Evolutionary conservation across 2,888 invertebrate species (phyloP).

Genomic region (Drosophila pegasa): DNA sequence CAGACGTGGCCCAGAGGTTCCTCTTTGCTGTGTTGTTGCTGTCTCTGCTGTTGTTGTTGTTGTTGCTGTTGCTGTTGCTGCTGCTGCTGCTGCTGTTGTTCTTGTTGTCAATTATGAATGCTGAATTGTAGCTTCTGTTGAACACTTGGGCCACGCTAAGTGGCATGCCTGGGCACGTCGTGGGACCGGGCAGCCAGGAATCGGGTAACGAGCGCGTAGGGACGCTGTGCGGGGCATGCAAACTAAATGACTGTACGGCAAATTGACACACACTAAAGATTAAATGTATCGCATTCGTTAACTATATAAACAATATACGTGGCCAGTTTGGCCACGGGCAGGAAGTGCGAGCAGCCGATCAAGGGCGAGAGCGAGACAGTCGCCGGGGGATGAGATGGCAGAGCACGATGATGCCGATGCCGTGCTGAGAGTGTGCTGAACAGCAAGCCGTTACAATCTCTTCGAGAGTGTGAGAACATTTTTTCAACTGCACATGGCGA

Average conservation of each 20-base stretch:
- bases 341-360: slow-evolving; percentile 63
- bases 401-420: slow-evolving; percentile 52
- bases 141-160: slow-evolving; percentile 80
- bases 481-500: slow-evolving; percentile 83
- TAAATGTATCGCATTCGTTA: slow-evolving; percentile 82
- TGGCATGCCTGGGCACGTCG: slow-evolving; percentile 79
- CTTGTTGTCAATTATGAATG: slow-evolving; percentile 78
- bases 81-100: slow-evolving; percentile 46
- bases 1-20: slow-evolving; percentile 59
- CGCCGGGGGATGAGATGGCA: slow-evolving; percentile 30
- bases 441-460: slow-evolving; percentile 76
- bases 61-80: slow-evolving; percentile 30
- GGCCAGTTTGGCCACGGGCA: slow-evolving; percentile 68
- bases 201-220: slow-evolving; percentile 35
- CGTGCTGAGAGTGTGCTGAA: slow-evolving; percentile 77
- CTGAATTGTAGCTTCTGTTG: slow-evolving; percentile 83
- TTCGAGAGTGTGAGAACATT: slow-evolving; percentile 84
- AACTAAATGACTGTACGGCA: slow-evolving; percentile 81
- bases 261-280: slow-evolving; percentile 82
- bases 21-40: slow-evolving; percentile 26
- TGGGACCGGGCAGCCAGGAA: slow-evolving; percentile 60
- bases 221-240: slow-evolving; percentile 70
- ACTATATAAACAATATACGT: slow-evolving; percentile 81
- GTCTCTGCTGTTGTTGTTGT: slow-evolving; percentile 26
- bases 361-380: slow-evolving; percentile 5